These are phyloP conservation scores for Bursaphelenchus mucronatus DNA, from an alignment of 1,140 invertebrate species.

Conservation along the genomic window DNA sequence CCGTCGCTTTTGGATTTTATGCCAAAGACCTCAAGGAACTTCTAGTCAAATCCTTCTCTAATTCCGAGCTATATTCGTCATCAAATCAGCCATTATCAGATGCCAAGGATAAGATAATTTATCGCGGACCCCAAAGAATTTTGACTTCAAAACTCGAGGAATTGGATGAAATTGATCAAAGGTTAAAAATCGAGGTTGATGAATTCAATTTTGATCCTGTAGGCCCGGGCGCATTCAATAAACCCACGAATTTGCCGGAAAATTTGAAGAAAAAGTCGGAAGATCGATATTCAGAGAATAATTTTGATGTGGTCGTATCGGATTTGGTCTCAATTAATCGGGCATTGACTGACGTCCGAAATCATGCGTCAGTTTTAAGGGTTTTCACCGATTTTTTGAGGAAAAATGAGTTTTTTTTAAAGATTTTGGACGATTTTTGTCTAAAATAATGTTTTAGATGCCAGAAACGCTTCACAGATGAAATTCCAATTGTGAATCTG, in stretches of 20 bases:
- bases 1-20: no score
- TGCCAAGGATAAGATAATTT: no score
- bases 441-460: neutral
- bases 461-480: neutral
- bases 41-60: no score
- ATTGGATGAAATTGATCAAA: conserved; percentile 8
- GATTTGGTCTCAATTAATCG: conserved; percentile 15
- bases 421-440: neutral
- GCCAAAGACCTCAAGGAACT: no score
- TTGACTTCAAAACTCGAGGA: neutral
- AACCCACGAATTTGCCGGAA: neutral
- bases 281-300: conserved; percentile 18
- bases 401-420: neutral
- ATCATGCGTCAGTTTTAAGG: neutral
- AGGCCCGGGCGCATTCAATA: conserved; percentile 12
- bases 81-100: no score
- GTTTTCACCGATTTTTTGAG: no score
- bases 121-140: no score
- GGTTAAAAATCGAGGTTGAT: neutral
- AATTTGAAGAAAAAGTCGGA: neutral
- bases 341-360: neutral
- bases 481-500: conserved; percentile 55
- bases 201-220: conserved; percentile 4
- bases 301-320: conserved; percentile 21
- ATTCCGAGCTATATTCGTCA: no score